Evolutionary conservation across 2,797 vertebrate genomes (phyloP).

Genomic region (Nyctalus aviator): DNA sequence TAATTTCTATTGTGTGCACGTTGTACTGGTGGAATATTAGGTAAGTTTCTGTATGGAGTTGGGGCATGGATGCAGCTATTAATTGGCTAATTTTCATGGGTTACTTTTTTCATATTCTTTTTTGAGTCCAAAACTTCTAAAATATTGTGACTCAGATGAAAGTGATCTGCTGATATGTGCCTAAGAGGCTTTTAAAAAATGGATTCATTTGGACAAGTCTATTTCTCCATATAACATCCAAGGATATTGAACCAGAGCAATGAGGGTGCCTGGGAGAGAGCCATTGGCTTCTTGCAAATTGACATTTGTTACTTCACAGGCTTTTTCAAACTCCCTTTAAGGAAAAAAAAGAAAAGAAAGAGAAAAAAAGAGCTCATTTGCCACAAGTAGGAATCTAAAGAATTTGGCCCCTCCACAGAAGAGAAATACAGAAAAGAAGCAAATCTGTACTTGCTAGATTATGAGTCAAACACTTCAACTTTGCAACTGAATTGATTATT

Average conservation of each 20-base stretch:
- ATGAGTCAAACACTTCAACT: conserved; percentile 5
- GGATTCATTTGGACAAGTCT: background rate
- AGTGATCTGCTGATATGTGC: conserved; percentile 1
- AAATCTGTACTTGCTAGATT: conserved; percentile 27
- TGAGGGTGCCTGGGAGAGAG: background rate
- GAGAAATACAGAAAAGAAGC: conserved; percentile 1
- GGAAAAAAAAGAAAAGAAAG: background rate
- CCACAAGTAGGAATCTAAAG: conserved; percentile 43
- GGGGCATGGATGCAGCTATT: background rate
- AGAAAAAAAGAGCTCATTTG: background rate
- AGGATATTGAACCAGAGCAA: background rate
- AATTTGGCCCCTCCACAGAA: conserved; percentile 28
- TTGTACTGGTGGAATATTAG: background rate
- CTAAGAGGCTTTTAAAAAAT: conserved; percentile 31
- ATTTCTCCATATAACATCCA: background rate
- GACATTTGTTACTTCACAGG: background rate
- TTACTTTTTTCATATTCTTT: conserved; percentile 33
- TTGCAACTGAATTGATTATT: background rate
- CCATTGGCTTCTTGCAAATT: conserved; percentile 1
- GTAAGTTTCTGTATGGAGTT: background rate
- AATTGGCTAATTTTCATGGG: conserved; percentile 18
- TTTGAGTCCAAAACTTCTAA: conserved; percentile 17
- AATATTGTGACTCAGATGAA: background rate
- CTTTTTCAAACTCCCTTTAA: conserved; percentile 17
- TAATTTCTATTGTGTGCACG: background rate